Base-by-base conservation (phyloP, 2,113 vertebrate species). In the Andinoacara biseriatus region DNA sequence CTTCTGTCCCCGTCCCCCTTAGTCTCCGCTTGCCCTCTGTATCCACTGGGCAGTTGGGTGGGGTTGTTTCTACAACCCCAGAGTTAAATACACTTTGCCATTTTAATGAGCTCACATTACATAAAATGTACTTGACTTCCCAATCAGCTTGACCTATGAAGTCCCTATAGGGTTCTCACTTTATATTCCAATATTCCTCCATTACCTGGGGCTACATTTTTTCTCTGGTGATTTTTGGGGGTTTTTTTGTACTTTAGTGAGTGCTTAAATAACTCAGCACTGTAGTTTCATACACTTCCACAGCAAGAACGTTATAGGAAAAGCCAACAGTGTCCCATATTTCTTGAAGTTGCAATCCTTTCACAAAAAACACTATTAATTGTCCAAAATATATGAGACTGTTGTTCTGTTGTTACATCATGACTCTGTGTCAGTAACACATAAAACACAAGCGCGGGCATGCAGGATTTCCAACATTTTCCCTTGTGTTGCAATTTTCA, bases 91-190 rank as follows among this genome's bases (percentile, higher is more conserved):
- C 74, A 57, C 57, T 63, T 79, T 81, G 26, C 11, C 58, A 31
- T 57, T 82, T 33, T 33, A 87, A 85, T 74, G 67, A 90, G 83
- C 72, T 78, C 67, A 67, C n/a, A 81, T 87, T 78, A 77, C 20
- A 78, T 33, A 58, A 56, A 86, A 58, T 67, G 4, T 65, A 10
- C 61, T 81, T 79, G 57, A 79, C 80, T 60, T 85, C 60, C 63
- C 52, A 69, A 35, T 26, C 5, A 40, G 56, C 62, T 81, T 86
- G 54, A 87, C 84, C 89, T 63, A 24, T 79, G 8, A 58, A 67
- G 81, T 78, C 80, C 62, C 82, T 20, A 8, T 46, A 56, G 67
- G 46, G 5, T 43, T 80, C 58, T 76, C 33, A 65, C 38, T 80
- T 81, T 54, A 54, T 60, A 46, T 49, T 78, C 65, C 86, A 52